These are phyloP conservation scores for Actinemys pallida DNA, from an alignment of 2,113 vertebrate genomes.

Conservation along the genomic window DNA sequence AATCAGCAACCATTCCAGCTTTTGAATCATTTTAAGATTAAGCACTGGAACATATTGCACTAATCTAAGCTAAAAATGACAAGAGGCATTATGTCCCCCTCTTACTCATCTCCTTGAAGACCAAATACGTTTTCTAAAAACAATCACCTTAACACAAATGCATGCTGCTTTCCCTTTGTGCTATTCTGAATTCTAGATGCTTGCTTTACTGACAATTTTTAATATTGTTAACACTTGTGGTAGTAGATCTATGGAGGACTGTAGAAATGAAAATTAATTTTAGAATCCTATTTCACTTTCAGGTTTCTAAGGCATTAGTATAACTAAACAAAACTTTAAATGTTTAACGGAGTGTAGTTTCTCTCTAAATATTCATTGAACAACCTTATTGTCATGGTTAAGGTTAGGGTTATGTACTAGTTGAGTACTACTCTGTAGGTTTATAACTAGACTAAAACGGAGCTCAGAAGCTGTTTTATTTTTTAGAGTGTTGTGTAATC, in stretches of 20 bases:
- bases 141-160: background rate
- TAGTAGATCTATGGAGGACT: background rate
- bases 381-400: background rate
- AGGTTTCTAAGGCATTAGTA: background rate
- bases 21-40: background rate
- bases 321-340: background rate
- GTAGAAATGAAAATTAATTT: background rate
- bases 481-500: background rate
- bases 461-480: background rate
- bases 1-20: background rate
- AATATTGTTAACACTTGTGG: background rate
- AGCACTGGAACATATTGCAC: background rate
- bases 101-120: background rate
- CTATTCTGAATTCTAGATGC: background rate
- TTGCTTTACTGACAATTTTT: slow-evolving; percentile 16
- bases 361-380: background rate
- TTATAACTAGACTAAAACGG: background rate
- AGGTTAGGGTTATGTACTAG: background rate
- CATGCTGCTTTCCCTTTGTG: background rate
- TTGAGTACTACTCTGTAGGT: background rate
- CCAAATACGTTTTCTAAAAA: background rate
- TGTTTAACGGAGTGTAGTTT: background rate
- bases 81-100: background rate
- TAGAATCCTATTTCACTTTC: background rate
- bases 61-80: background rate